A percentile compares a stretch with the other conserved stretches of the same genome.
These are phyloP conservation scores for Pogonocherus hispidulus DNA, from an alignment of 2,888 invertebrate species.

Conservation along the genomic window DNA sequence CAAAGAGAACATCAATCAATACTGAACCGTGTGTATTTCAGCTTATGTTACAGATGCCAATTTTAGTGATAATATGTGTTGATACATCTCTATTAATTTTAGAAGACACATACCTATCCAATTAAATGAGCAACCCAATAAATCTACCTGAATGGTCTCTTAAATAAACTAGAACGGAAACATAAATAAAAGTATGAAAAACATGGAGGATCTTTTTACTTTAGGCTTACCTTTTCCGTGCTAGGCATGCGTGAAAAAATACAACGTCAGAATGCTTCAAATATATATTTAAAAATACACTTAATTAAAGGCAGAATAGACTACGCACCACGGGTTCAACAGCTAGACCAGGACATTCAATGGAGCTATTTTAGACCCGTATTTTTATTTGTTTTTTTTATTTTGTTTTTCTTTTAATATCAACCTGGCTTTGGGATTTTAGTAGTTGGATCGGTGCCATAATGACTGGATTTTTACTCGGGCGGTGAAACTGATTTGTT, in stretches of 20 bases:
- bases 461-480: constrained; percentile 2
- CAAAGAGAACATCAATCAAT: no score
- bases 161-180: not conserved
- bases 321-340: not conserved
- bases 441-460: constrained; percentile 12
- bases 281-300: constrained; percentile 22
- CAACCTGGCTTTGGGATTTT: constrained; percentile 28
- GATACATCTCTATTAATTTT: no score
- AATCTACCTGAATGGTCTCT: not conserved
- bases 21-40: no score
- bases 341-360: constrained; percentile 7
- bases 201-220: no score
- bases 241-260: constrained; percentile 16
- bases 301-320: not conserved
- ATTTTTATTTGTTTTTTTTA: constrained; percentile 18
- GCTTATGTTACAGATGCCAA: no score
- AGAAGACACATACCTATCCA: no score
- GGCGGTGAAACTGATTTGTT: not conserved
- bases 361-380: constrained; percentile 15
- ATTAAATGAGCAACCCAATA: not conserved
- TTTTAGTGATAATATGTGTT: no score
- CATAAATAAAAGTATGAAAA: not conserved
- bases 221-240: constrained; percentile 9
- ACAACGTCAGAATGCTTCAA: not conserved
- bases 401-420: constrained; percentile 18